A percentile compares a stretch with the other conserved stretches of the same genome.
Conservation (phyloP, 2,797 vertebrate genomes). For the Liasis olivaceus region DNA sequence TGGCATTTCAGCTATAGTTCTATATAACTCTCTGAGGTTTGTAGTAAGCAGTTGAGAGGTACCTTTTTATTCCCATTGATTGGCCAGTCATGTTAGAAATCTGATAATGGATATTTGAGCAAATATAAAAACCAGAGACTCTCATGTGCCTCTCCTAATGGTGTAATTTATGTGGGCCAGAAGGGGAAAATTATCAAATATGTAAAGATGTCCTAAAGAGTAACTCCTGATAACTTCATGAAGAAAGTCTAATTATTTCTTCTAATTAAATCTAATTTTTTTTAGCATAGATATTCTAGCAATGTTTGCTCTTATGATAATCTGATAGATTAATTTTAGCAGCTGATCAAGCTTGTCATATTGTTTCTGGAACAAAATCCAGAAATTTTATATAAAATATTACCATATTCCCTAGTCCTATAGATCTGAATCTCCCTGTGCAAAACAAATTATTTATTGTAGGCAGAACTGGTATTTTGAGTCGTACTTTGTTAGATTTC, state of each 20-base stretch:
- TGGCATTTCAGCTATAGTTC: neutral
- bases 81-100: neutral
- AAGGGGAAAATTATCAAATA: too few species aligned
- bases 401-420: neutral
- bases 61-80: neutral
- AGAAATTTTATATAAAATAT: neutral
- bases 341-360: neutral
- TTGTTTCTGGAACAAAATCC: neutral
- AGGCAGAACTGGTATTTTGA: neutral
- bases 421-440: neutral
- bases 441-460: neutral
- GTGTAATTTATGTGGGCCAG: too few species aligned
- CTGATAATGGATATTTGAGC: neutral
- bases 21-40: too few species aligned
- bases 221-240: too few species aligned
- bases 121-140: neutral
- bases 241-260: too few species aligned
- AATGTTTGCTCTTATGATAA: neutral
- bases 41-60: neutral
- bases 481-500: neutral
- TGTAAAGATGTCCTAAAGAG: too few species aligned
- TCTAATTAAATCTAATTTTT: neutral
- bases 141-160: neutral
- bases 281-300: neutral
- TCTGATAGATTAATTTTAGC: neutral